Conservation (phyloP, 2,113 vertebrate genomes). For the Cromileptes altivelis region DNA sequence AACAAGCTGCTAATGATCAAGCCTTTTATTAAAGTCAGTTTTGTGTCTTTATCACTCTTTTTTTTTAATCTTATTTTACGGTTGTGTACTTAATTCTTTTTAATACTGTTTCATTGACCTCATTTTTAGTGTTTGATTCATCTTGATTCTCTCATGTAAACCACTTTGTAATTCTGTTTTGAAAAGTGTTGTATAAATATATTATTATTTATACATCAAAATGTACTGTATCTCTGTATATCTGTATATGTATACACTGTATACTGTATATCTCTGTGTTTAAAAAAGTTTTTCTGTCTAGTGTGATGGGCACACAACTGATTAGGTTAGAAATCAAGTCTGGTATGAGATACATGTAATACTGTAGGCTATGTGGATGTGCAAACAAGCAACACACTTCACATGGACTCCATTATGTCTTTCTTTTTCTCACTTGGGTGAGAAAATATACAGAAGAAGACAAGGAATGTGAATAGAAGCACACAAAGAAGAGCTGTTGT, state of each 20-base stretch:
- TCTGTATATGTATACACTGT: too few relatives aligned
- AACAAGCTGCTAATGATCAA: not conserved
- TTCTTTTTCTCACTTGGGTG: not conserved
- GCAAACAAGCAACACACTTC: conserved; percentile 15
- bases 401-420: conserved; percentile 5
- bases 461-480: conserved; percentile 4
- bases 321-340: not conserved
- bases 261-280: too few relatives aligned
- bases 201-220: not conserved
- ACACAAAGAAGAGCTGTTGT: conserved; percentile 30
- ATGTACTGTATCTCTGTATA: not conserved
- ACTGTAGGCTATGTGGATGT: not conserved
- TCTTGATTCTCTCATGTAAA: too few relatives aligned
- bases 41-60: not conserved
- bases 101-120: too few relatives aligned
- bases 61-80: not conserved
- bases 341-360: not conserved
- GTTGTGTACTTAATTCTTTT: too few relatives aligned
- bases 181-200: not conserved
- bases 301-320: not conserved
- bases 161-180: not conserved
- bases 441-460: not conserved
- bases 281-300: not conserved
- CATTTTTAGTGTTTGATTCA: not conserved
- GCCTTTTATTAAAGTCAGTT: not conserved